Conservation (phyloP, 2,888 invertebrate species). For the Trissoscelio sp. region DNA sequence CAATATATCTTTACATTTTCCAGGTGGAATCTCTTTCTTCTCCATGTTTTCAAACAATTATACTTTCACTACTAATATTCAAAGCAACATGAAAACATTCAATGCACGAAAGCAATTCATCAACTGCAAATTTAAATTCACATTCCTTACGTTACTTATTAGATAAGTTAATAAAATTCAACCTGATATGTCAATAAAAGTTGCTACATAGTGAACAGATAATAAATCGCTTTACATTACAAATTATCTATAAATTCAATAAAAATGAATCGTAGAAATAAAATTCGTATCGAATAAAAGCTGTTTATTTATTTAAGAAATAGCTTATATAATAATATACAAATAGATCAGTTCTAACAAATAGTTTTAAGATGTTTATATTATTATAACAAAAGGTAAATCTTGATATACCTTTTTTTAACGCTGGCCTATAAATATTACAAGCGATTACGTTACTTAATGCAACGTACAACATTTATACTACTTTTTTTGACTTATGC, state of each 20-base stretch:
- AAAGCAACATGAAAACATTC: too few species aligned
- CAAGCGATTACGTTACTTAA: slow-evolving; percentile 52
- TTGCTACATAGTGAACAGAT: too few species aligned
- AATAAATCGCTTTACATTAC: too few species aligned
- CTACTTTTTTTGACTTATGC: slow-evolving; percentile 62
- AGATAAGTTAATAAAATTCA: too few species aligned
- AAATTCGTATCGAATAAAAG: slow-evolving; percentile 42
- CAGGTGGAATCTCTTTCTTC: slow-evolving; percentile 25
- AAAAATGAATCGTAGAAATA: too few species aligned
- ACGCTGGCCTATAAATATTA: slow-evolving; percentile 60
- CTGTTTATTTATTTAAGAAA: slow-evolving; percentile 60
- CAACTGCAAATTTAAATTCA: too few species aligned
- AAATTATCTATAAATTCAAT: too few species aligned
- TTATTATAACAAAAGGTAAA: slow-evolving; percentile 55
- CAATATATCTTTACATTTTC: slow-evolving; percentile 38
- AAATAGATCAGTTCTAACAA: slow-evolving; percentile 60
- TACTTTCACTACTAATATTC: too few species aligned
- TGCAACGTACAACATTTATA: slow-evolving; percentile 62
- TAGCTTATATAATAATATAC: slow-evolving; percentile 60
- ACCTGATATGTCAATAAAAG: too few species aligned
- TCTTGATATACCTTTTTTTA: slow-evolving; percentile 59
- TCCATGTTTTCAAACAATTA: slow-evolving; percentile 26
- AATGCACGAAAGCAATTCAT: too few species aligned
- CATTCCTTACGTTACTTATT: too few species aligned
- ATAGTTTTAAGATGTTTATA: slow-evolving; percentile 50